Evolutionary conservation across 2,797 vertebrate species (phyloP).

Genomic region (Xiphophorus birchmanni): DNA sequence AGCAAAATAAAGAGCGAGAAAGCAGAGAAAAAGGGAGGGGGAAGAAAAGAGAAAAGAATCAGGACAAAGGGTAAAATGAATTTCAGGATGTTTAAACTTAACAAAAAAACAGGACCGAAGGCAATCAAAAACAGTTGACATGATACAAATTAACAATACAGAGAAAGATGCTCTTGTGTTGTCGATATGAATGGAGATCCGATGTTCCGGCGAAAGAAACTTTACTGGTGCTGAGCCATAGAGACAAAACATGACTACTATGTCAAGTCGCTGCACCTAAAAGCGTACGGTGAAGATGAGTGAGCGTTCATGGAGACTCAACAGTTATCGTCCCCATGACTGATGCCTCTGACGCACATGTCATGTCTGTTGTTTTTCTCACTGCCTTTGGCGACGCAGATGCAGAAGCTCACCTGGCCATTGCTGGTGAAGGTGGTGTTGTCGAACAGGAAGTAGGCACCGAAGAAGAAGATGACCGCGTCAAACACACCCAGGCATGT

Average conservation of each 20-base stretch:
- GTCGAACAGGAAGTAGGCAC: slow-evolving; percentile 97
- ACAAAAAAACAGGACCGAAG: slow-evolving; percentile 66
- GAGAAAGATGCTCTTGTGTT: slow-evolving; percentile 78
- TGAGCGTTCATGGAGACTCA: slow-evolving; percentile 46
- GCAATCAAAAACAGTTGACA: slow-evolving; percentile 80
- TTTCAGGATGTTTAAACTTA: slow-evolving; percentile 78
- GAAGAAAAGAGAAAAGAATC: slow-evolving; percentile 75
- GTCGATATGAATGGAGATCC: slow-evolving; percentile 79
- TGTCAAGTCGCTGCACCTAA: slow-evolving; percentile 33
- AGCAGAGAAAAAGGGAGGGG: slow-evolving; percentile 78
- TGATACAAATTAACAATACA: slow-evolving; percentile 84
- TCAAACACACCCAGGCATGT: slow-evolving; percentile 96
- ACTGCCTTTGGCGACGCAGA: not conserved
- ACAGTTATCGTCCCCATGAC: slow-evolving; percentile 30
- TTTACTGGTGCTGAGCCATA: slow-evolving; percentile 37
- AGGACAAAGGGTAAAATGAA: slow-evolving; percentile 81
- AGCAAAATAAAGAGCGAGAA: slow-evolving; percentile 84
- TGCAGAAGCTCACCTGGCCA: slow-evolving; percentile 77
- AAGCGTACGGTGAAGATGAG: slow-evolving; percentile 66
- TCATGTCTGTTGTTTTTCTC: slow-evolving; percentile 1
- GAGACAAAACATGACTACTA: slow-evolving; percentile 37
- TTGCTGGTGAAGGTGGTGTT: slow-evolving; percentile 96
- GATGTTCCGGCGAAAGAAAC: slow-evolving; percentile 51
- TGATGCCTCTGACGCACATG: slow-evolving; percentile 29
- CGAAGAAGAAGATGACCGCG: slow-evolving; percentile 96